Evolutionary conservation across 1,140 invertebrate genomes (phyloP).

Genomic region (Drosophila takahashii): DNA sequence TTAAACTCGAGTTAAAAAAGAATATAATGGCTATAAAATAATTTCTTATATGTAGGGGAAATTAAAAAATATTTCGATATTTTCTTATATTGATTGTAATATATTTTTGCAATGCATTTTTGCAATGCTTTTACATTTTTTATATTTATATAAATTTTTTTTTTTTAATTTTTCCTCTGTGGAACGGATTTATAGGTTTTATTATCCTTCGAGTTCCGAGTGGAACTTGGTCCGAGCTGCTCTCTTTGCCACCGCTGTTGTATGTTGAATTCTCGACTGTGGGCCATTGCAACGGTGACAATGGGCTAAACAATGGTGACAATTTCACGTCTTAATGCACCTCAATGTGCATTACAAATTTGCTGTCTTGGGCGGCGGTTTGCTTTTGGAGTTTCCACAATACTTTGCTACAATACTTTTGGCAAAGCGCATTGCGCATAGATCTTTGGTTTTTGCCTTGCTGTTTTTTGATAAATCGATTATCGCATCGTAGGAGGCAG

Average conservation of each 20-base stretch:
- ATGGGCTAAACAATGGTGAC: constrained; percentile 72
- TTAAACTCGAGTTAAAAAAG: too few species aligned
- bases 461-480: constrained; percentile 81
- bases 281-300: constrained; percentile 57
- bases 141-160: not conserved
- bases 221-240: constrained; percentile 16
- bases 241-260: constrained; percentile 53
- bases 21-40: too few species aligned
- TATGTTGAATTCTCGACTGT: constrained; percentile 48
- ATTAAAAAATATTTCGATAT: too few species aligned
- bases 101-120: too few species aligned
- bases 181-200: not conserved
- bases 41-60: too few species aligned
- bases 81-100: too few species aligned
- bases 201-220: constrained; percentile 15
- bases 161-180: not conserved
- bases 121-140: too few species aligned
- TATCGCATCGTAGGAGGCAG: constrained; percentile 77
- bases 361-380: constrained; percentile 40
- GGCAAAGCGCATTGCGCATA: constrained; percentile 64
- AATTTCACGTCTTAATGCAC: constrained; percentile 85
- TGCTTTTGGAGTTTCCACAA: constrained; percentile 32
- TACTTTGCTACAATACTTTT: constrained; percentile 38
- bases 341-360: constrained; percentile 73
- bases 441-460: constrained; percentile 17